Conservation (phyloP, 2,797 vertebrate genomes). For the Liparis tanakae region DNA sequence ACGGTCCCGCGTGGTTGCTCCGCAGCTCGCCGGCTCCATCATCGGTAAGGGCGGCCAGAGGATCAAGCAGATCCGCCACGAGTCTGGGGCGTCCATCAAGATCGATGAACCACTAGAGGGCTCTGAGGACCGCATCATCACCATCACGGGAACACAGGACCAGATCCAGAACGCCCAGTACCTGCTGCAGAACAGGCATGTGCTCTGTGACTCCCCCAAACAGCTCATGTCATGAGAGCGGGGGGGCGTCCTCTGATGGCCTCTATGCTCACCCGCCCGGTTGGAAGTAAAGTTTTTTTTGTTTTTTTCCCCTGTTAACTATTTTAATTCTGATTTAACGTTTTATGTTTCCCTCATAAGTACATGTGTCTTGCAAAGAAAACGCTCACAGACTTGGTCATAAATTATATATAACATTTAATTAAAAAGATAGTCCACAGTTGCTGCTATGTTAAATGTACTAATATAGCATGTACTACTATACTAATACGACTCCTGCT, state of each 20-base stretch:
- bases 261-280: not conserved
- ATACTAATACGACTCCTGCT: not conserved
- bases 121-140: conserved; percentile 99
- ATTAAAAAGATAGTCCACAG: not conserved
- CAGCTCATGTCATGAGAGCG: conserved; percentile 3
- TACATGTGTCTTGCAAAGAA: not conserved
- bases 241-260: conserved; percentile 1
- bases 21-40: conserved; percentile 96
- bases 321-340: not conserved
- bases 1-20: not conserved
- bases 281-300: not conserved
- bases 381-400: not conserved
- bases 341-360: not conserved
- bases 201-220: conserved; percentile 41
- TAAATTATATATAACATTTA: not conserved
- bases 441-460: not conserved
- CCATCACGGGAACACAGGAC: conserved; percentile 99
- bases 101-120: conserved; percentile 98
- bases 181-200: conserved; percentile 98
- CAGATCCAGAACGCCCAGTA: conserved; percentile 99
- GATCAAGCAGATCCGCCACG: conserved; percentile 98
- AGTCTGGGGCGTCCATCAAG: conserved; percentile 98
- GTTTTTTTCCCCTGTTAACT: not conserved
- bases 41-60: conserved; percentile 98
- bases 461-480: not conserved